A percentile compares a stretch with the other conserved stretches of the same genome.
phyloP scores from a whole-genome alignment of 2,797 vertebrate species.

The Vespertilio murinus region DNA sequence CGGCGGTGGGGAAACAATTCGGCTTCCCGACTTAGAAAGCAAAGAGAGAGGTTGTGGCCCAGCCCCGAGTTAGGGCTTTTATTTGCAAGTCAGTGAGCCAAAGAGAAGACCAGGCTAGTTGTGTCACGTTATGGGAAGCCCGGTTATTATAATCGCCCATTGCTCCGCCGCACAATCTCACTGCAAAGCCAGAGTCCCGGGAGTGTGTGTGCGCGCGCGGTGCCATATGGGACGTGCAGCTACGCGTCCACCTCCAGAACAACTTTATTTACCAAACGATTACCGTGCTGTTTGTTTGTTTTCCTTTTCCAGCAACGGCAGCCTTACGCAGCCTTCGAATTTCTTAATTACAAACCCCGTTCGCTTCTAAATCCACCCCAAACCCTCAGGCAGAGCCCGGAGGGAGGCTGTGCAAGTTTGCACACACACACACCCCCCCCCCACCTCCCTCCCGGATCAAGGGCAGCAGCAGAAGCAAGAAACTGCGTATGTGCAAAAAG shows the following conservation, averaged over 20 bases:
- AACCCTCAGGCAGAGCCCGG: slow-evolving; percentile 71
- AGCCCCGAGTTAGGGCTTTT: slow-evolving; percentile 46
- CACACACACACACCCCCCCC: slow-evolving; percentile 41
- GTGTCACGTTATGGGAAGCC: slow-evolving; percentile 60
- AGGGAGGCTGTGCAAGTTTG: slow-evolving; percentile 79
- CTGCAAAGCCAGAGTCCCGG: slow-evolving; percentile 70
- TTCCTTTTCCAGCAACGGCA: slow-evolving; percentile 69
- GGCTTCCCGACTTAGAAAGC: slow-evolving; percentile 42
- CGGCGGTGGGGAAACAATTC: slow-evolving; percentile 30
- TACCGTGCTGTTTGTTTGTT: slow-evolving; percentile 67
- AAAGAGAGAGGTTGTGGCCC: slow-evolving; percentile 16
- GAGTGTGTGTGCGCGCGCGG: neutral
- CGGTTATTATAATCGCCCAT: slow-evolving; percentile 67
- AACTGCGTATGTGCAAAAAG: slow-evolving; percentile 83
- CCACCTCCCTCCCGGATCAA: slow-evolving; percentile 75
- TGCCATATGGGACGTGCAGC: slow-evolving; percentile 66
- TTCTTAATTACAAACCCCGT: slow-evolving; percentile 74
- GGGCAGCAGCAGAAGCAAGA: slow-evolving; percentile 74
- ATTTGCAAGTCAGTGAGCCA: slow-evolving; percentile 75
- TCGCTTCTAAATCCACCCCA: slow-evolving; percentile 75
- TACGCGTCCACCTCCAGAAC: slow-evolving; percentile 71
- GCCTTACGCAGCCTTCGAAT: slow-evolving; percentile 66
- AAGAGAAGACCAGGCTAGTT: slow-evolving; percentile 53
- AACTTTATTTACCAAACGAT: slow-evolving; percentile 67
- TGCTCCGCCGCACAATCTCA: slow-evolving; percentile 72